A percentile compares a stretch with the other conserved stretches of the same genome.
phyloP scores from a whole-genome alignment of 2,113 vertebrate species.

The Amia ocellicauda region DNA sequence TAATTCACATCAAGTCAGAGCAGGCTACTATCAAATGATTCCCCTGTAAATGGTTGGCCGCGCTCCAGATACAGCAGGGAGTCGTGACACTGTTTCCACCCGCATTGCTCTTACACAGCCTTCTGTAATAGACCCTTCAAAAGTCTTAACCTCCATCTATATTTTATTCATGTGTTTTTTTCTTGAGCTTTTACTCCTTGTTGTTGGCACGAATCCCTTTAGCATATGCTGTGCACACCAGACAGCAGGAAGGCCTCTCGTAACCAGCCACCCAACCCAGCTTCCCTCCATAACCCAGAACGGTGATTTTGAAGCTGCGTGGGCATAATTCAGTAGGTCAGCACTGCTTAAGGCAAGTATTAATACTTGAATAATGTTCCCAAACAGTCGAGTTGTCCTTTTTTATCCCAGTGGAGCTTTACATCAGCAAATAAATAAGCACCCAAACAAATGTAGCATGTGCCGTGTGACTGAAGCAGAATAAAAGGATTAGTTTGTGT shows the following conservation, averaged over 20 bases:
- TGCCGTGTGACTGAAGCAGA: not conserved
- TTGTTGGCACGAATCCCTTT: constrained; percentile 68
- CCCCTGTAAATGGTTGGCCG: constrained; percentile 48
- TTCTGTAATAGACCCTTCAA: constrained; percentile 68
- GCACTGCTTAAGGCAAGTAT: constrained; percentile 16
- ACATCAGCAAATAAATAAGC: constrained; percentile 25
- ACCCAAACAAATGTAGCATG: not conserved
- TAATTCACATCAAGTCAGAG: constrained; percentile 53
- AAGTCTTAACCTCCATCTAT: constrained; percentile 59
- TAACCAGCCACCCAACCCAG: constrained; percentile 20
- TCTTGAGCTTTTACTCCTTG: constrained; percentile 52
- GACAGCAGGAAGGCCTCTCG: constrained; percentile 55
- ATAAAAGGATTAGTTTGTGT: constrained; percentile 9
- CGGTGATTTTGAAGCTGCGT: not conserved
- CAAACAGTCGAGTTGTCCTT: constrained; percentile 17
- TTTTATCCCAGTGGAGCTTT: constrained; percentile 22
- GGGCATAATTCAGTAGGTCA: constrained; percentile 23
- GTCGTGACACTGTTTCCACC: constrained; percentile 60
- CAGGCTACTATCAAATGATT: constrained; percentile 47
- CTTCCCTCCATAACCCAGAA: not conserved
- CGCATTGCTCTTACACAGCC: constrained; percentile 48
- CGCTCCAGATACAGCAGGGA: constrained; percentile 41
- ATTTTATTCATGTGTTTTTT: constrained; percentile 57
- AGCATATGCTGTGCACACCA: constrained; percentile 51
- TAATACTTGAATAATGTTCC: constrained; percentile 24